A percentile compares a stretch with the other conserved stretches of the same genome.
Evolutionary conservation across 2,113 vertebrate genomes (phyloP).

Genomic region (Rynchops niger): DNA sequence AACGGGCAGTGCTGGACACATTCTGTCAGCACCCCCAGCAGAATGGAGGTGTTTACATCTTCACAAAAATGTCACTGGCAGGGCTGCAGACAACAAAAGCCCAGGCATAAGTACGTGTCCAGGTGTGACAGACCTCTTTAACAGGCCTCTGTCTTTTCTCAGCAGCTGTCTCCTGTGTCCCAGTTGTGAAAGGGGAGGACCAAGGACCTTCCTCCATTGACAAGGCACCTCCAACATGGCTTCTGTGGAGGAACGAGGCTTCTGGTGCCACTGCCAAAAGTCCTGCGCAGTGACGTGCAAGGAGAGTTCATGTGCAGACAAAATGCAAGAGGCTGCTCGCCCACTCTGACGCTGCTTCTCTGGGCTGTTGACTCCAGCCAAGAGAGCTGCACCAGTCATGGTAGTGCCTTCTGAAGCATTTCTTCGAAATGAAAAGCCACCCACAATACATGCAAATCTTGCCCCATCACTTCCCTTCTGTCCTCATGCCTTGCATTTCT

Average conservation of each 20-base stretch:
- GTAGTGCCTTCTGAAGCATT: neutral
- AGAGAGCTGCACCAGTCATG: neutral
- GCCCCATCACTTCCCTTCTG: neutral
- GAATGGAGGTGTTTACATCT: neutral
- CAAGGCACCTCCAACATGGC: neutral
- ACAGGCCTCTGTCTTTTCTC: neutral
- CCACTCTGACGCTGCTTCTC: neutral
- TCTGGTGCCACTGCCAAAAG: neutral
- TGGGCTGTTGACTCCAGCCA: neutral
- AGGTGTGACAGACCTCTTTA: neutral
- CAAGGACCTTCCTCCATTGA: neutral
- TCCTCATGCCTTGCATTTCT: neutral
- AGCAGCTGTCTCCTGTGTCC: neutral
- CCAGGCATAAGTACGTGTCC: neutral
- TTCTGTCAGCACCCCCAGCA: neutral
- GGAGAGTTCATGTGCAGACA: neutral
- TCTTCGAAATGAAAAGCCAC: neutral
- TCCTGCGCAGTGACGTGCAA: neutral
- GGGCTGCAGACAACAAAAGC: neutral
- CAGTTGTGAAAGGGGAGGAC: neutral
- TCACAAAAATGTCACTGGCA: neutral
- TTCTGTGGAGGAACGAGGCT: neutral
- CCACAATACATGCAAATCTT: neutral
- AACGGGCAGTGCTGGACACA: fast-evolving
- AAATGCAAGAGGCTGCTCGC: neutral